Evolutionary conservation across 2,797 vertebrate species (phyloP), one percentile per base, ranked within the genome.

Genomic region (Manis pentadactyla): DNA sequence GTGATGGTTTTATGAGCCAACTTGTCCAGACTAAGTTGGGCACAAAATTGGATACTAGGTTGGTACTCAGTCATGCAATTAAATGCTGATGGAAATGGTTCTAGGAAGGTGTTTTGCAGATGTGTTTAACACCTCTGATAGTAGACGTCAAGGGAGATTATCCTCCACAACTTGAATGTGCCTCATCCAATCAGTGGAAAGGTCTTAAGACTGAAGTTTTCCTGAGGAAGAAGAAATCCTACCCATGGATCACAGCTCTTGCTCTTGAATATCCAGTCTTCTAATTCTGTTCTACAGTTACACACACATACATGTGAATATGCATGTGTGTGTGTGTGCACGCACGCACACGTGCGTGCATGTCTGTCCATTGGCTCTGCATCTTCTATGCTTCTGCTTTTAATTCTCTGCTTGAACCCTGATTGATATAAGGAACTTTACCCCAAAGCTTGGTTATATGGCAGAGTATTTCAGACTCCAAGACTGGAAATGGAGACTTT

Each of bases 201-300:
- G 34, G 31, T 4, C 5, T 63, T 75, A 27, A 83, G 25, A 89
- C 31, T 63, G 1, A 91, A 5, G 1, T 79, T 71, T 89, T 74
- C n/a, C 27, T 37, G 39, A 75, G 17, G 46, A 78, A 88, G 34
- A 85, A 94, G n/a, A 66, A 82, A 63, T 51, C 4, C 11, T 10
- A 46, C 13, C 2, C 59, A 49, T 31, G 61, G 0, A 27, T 10
- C n/a, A 0, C 4, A 39, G 21, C 14, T 34, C 18, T 25, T 49
- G 34, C 21, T 5, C 8, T 64, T 31, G 39, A 42, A 17, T 7
- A 49, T 59, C 31, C 31, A n/a, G 42, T 19, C 29, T 68, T 4
- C 42, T 57, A 51, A 51, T 21, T 17, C 27, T 93, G n/a, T 11
- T 5, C 15, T 27, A 23, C 14, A 74, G 29, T 63, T 0, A 23